Percentiles rank a stretch among this genome's conserved stretches.
phyloP scores from a whole-genome alignment of 2,888 invertebrate species.

The Apodemia hepburni region DNA sequence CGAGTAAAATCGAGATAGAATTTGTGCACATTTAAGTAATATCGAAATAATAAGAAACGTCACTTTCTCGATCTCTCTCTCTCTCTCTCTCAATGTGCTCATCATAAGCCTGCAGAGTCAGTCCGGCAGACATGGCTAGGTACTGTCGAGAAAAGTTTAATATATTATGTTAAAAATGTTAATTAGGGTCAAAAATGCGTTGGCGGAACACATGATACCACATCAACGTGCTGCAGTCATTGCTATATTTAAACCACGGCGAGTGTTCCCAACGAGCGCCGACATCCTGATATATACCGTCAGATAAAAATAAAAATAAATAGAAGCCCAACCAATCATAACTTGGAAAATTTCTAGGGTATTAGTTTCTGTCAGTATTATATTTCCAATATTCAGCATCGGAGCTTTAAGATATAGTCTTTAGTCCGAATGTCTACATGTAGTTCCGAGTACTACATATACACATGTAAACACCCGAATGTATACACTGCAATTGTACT shows the following conservation, averaged over 20 bases:
- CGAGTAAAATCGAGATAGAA: no score
- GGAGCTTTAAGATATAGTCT: background rate
- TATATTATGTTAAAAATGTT: constrained; percentile 1
- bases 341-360: background rate
- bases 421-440: background rate
- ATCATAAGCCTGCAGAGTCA: no score
- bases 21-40: no score
- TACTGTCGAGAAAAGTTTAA: background rate
- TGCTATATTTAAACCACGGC: constrained; percentile 33
- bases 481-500: no score
- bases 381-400: background rate
- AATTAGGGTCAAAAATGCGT: constrained; percentile 9
- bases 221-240: constrained; percentile 25
- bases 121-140: background rate
- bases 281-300: constrained; percentile 14
- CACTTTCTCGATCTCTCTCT: no score
- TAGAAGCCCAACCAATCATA: constrained; percentile 6
- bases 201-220: constrained; percentile 10
- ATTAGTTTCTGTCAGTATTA: background rate
- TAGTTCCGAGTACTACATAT: no score
- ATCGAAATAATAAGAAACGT: no score
- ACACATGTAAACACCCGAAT: no score
- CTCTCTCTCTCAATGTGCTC: no score
- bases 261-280: constrained; percentile 16
- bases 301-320: constrained; percentile 13